Conservation (phyloP, 2,888 invertebrate genomes). For the Apoda limacodes region DNA sequence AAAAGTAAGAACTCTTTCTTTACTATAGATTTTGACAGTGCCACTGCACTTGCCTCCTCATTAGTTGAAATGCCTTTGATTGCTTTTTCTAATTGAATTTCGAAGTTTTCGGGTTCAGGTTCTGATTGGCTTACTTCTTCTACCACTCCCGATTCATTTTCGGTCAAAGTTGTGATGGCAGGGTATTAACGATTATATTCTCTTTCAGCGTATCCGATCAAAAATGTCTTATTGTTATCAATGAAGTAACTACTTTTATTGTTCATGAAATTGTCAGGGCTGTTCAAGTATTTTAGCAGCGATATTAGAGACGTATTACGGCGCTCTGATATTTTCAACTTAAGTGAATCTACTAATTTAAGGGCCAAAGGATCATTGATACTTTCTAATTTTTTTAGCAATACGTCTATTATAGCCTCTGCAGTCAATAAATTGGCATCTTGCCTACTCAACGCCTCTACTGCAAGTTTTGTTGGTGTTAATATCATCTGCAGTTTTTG, state of each 20-base stretch:
- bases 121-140: constrained; percentile 13
- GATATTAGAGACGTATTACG: constrained; percentile 7
- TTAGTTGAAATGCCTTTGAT: constrained; percentile 15
- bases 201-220: constrained; percentile 1
- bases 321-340: constrained; percentile 3
- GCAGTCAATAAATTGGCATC: too few relatives aligned
- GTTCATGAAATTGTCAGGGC: constrained; percentile 10
- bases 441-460: too few relatives aligned
- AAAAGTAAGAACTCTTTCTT: constrained; percentile 16
- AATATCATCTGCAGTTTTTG: too few relatives aligned
- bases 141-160: constrained; percentile 4
- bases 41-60: constrained; percentile 11
- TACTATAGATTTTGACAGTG: constrained; percentile 13
- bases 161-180: constrained; percentile 3
- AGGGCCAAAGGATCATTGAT: neutral
- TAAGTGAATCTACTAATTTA: constrained; percentile 1
- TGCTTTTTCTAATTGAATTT: constrained; percentile 15
- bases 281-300: constrained; percentile 7
- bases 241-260: constrained; percentile 13
- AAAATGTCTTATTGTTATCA: constrained; percentile 15
- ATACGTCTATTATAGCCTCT: too few relatives aligned
- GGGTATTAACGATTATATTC: constrained; percentile 8
- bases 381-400: neutral
- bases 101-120: constrained; percentile 11
- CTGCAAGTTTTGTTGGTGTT: too few relatives aligned